Base-by-base conservation (phyloP, 2,888 invertebrate species). In the Drosophila siamana region DNA sequence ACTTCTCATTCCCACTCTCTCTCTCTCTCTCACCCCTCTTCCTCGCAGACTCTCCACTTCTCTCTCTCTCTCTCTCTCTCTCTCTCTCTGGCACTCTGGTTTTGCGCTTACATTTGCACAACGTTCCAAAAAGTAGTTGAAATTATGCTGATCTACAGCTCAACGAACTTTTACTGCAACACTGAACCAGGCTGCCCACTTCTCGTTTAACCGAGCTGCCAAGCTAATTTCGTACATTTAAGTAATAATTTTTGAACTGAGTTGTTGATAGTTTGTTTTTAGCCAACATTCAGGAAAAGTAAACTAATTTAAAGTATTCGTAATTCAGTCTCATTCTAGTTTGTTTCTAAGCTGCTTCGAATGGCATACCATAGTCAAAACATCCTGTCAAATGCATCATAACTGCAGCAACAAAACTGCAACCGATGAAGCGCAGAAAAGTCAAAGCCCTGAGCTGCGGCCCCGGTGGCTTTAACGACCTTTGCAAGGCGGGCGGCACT, bases 381-480 rank as follows among this genome's bases (percentile, higher is more conserved):
- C 48, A n/a, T 55, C 43, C 44, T 0, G 4, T 5, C 0, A 4
- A 33, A 11, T 52, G 56, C 33, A 57, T 70, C 62, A 61, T 69
- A 81, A 73, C 48, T 64, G 60, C 66, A 48, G 38, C 28, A 11
- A 28, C 13, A 9, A 26, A 26, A n/a, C 26, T 30, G 40, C 22
- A 26, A 41, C 60, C 69, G 83, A 71, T 62, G 83, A 70, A 78
- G 80, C 75, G 83, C 69, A 66, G 83, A 86, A 82, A 82, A 83
- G 78, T 83, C 66, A 73, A 68, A 19, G 54, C 62, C 78, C 59
- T 56, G 52, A 56, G 69, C 78, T 60, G 47, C 55, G 76, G n/a
- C 8, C 69, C 59, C 74, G 64, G 24, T 70, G 78, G 80, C 84
- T 80, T 87, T 82, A 89, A 87, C 80, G 89, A 90, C 89, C 80